phyloP scores from a whole-genome alignment of 2,888 invertebrate species.

The Dromius quadrimaculatus region DNA sequence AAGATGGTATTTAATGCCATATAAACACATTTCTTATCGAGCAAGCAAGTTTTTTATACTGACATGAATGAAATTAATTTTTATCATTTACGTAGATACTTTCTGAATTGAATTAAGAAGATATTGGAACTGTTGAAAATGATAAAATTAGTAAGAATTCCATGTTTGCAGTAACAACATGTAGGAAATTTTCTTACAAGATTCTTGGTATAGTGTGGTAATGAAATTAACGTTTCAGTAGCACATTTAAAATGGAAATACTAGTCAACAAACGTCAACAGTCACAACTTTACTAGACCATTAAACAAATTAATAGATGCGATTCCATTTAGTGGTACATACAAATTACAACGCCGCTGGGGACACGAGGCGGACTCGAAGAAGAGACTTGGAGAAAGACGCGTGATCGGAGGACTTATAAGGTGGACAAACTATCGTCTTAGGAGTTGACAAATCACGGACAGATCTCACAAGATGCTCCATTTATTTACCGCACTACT shows the following conservation, averaged over 20 bases:
- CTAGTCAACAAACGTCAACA: slow-evolving; percentile 35
- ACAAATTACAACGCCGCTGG: slow-evolving; percentile 39
- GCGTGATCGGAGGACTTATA: slow-evolving; percentile 27
- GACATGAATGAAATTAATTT: no score
- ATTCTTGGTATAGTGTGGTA: slow-evolving; percentile 19
- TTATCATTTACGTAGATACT: no score
- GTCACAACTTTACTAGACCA: slow-evolving; percentile 48
- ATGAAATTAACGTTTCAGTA: slow-evolving; percentile 40
- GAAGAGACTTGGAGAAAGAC: background rate
- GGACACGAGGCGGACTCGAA: background rate
- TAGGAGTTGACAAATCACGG: slow-evolving; percentile 42
- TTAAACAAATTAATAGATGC: slow-evolving; percentile 48
- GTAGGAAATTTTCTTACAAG: background rate
- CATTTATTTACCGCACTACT: no score
- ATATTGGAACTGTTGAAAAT: no score
- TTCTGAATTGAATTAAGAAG: no score
- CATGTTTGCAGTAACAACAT: background rate
- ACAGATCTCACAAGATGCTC: slow-evolving; percentile 18
- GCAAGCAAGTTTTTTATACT: no score
- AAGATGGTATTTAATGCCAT: no score
- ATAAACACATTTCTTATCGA: no score
- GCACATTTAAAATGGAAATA: slow-evolving; percentile 51
- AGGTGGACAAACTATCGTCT: slow-evolving; percentile 38
- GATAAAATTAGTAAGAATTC: no score
- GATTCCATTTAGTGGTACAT: slow-evolving; percentile 51